A percentile compares a stretch with the other conserved stretches of the same genome.
phyloP scores from a whole-genome alignment of 2,888 invertebrate species.

The Tipula lateralis region DNA sequence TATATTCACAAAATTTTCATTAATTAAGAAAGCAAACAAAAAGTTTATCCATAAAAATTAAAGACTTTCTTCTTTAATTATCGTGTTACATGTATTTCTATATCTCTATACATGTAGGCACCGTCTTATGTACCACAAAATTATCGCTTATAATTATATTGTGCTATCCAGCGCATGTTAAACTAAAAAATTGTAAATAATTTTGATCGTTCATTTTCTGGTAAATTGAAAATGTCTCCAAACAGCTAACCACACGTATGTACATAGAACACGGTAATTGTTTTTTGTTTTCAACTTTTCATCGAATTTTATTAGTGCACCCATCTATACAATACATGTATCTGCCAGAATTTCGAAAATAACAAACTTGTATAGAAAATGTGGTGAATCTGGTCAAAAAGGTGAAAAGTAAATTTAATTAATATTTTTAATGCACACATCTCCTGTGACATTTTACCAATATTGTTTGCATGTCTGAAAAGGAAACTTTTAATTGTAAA shows the following conservation, averaged over 20 bases:
- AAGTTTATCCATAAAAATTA: constrained; percentile 1
- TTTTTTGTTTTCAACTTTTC: background rate
- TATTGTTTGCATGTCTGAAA: background rate
- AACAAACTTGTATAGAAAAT: background rate
- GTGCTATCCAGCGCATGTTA: background rate
- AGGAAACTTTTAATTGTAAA: background rate
- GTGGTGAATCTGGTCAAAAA: background rate
- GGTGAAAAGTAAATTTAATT: constrained; percentile 6
- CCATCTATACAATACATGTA: background rate
- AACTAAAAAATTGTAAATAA: background rate
- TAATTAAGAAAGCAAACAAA: background rate
- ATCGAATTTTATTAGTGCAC: background rate
- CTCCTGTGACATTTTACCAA: background rate
- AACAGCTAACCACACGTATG: background rate
- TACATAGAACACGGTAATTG: background rate
- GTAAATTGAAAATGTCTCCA: background rate
- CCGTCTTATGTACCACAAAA: background rate
- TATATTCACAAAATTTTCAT: background rate
- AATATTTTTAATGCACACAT: background rate
- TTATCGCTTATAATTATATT: background rate
- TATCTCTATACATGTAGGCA: background rate
- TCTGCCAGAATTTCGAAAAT: background rate
- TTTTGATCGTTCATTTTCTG: background rate
- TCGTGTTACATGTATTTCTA: background rate
- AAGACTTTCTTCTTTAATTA: background rate